A percentile compares a stretch with the other conserved stretches of the same genome.
These are phyloP conservation scores for Acridotheres tristis DNA, from an alignment of 2,797 vertebrate genomes.

Conservation along the genomic window DNA sequence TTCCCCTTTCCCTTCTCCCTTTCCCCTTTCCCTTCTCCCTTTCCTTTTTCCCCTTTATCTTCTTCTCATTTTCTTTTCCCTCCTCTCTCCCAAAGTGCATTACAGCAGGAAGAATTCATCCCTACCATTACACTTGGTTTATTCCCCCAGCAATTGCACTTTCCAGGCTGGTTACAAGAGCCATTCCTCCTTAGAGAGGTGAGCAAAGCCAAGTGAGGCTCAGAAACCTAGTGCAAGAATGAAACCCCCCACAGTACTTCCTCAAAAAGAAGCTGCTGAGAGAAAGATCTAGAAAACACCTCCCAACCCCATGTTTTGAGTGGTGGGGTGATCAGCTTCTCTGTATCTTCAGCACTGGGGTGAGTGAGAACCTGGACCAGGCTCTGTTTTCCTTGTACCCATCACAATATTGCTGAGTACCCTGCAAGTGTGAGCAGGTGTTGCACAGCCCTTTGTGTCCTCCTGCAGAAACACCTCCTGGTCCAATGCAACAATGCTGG, in stretches of 20 bases:
- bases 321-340: not conserved
- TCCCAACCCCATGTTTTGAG: not conserved
- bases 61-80: not conserved
- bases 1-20: too few species aligned
- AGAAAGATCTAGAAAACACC: not conserved
- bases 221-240: not conserved
- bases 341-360: rapidly evolving
- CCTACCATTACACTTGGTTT: not conserved
- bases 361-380: not conserved
- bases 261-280: not conserved
- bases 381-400: not conserved
- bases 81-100: not conserved
- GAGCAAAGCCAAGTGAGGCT: not conserved
- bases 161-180: not conserved
- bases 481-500: not conserved
- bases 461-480: not conserved
- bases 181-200: not conserved
- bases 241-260: not conserved
- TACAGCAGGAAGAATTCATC: not conserved
- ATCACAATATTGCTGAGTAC: not conserved
- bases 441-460: not conserved
- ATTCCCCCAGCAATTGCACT: not conserved
- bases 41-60: too few species aligned
- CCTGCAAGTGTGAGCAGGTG: rapidly evolving
- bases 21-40: too few species aligned